phyloP scores from a whole-genome alignment of 2,888 invertebrate species.

The Sycophila texana region DNA sequence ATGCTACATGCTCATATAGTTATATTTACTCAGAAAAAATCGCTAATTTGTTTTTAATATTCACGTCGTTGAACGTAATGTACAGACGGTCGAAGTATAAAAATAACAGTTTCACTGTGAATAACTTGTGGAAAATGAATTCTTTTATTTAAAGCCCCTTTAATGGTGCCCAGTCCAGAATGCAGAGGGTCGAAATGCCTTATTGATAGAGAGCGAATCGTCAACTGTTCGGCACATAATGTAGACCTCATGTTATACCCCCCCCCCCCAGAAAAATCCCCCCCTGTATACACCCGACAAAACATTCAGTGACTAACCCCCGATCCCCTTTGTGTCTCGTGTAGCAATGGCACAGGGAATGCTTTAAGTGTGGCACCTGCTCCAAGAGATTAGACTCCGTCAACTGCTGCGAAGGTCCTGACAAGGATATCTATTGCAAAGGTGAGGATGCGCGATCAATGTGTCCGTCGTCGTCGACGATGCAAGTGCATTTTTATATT shows the following conservation, averaged over 20 bases:
- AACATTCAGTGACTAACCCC: slow-evolving; percentile 67
- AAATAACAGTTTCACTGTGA: no score
- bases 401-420: slow-evolving; percentile 94
- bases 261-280: not conserved
- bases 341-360: slow-evolving; percentile 93
- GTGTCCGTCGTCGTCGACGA: slow-evolving; percentile 2
- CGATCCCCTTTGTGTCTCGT: slow-evolving; percentile 74
- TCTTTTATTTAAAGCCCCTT: no score
- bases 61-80: no score
- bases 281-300: slow-evolving; percentile 1
- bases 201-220: slow-evolving; percentile 28
- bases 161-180: no score
- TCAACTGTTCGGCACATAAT: slow-evolving; percentile 23
- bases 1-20: no score
- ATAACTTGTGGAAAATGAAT: no score
- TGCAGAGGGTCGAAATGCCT: not conserved
- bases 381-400: slow-evolving; percentile 92
- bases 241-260: not conserved
- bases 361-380: slow-evolving; percentile 94
- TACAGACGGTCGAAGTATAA: no score
- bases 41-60: no score
- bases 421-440: slow-evolving; percentile 98
- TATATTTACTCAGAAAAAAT: no score
- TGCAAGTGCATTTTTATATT: slow-evolving; percentile 5
- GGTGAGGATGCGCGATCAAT: slow-evolving; percentile 77